These are phyloP conservation scores for Geothlypis trichas DNA, from an alignment of 2,113 vertebrate genomes.

Conservation along the genomic window DNA sequence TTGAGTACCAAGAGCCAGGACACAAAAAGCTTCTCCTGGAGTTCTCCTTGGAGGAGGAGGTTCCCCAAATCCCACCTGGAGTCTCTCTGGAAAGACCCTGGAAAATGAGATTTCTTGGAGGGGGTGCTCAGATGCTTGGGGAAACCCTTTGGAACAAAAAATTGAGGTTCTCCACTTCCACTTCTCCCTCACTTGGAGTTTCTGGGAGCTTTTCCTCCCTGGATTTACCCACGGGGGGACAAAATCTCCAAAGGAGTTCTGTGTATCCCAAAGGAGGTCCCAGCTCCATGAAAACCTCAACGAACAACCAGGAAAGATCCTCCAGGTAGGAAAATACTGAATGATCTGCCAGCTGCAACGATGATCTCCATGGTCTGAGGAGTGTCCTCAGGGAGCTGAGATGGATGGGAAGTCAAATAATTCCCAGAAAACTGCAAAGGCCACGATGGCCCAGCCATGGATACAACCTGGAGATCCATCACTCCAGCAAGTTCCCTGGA, in stretches of 20 bases:
- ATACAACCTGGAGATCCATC: background rate
- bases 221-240: background rate
- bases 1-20: background rate
- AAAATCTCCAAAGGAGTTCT: background rate
- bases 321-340: background rate
- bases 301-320: background rate
- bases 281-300: background rate
- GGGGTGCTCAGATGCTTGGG: background rate
- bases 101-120: background rate
- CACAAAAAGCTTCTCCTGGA: background rate
- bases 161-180: background rate
- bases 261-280: background rate
- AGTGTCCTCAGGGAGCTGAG: background rate
- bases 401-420: background rate
- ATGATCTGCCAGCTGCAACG: background rate
- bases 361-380: background rate
- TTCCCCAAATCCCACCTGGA: background rate
- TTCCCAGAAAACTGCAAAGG: background rate
- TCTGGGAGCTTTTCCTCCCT: background rate
- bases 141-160: background rate
- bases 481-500: too few species aligned
- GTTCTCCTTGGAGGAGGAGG: background rate
- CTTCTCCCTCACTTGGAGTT: background rate
- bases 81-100: background rate
- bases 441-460: background rate